Conservation (phyloP, 2,888 invertebrate species). For the Pristionchus japonicus region DNA sequence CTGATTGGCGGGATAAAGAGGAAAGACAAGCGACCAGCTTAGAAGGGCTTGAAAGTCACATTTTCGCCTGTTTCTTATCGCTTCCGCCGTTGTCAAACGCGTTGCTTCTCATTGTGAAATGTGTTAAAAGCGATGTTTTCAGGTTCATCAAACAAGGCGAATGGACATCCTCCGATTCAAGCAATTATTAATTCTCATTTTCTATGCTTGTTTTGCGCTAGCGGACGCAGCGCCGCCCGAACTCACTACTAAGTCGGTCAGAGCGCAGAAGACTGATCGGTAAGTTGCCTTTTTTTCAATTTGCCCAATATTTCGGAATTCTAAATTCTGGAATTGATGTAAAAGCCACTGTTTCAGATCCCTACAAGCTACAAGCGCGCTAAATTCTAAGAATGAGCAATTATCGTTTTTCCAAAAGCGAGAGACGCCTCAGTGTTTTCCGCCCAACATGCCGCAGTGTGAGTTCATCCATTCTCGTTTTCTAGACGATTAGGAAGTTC, state of each 20-base stretch:
- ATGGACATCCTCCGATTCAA: not conserved
- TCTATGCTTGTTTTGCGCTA: not conserved
- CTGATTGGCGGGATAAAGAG: too few relatives aligned
- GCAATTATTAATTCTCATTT: not conserved
- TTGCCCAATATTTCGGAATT: not conserved
- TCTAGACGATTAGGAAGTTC: too few relatives aligned
- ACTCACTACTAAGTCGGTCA: not conserved
- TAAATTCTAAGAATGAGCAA: not conserved
- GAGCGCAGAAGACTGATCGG: not conserved
- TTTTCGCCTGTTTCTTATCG: not conserved
- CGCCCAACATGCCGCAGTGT: not conserved
- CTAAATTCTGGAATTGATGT: too few relatives aligned
- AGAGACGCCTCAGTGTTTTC: constrained; percentile 16
- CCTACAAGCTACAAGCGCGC: not conserved
- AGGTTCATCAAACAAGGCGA: not conserved
- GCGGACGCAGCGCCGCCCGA: not conserved
- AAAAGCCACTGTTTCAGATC: constrained; percentile 17
- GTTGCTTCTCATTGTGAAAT: not conserved
- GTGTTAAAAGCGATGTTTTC: not conserved
- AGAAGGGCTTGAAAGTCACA: not conserved
- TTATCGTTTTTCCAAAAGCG: not conserved
- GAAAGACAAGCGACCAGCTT: too few relatives aligned
- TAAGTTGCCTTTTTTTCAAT: not conserved
- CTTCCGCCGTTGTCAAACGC: not conserved
- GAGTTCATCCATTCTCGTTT: not conserved